phyloP scores from a whole-genome alignment of 2,797 vertebrate species.

The Gallinago stenura region DNA sequence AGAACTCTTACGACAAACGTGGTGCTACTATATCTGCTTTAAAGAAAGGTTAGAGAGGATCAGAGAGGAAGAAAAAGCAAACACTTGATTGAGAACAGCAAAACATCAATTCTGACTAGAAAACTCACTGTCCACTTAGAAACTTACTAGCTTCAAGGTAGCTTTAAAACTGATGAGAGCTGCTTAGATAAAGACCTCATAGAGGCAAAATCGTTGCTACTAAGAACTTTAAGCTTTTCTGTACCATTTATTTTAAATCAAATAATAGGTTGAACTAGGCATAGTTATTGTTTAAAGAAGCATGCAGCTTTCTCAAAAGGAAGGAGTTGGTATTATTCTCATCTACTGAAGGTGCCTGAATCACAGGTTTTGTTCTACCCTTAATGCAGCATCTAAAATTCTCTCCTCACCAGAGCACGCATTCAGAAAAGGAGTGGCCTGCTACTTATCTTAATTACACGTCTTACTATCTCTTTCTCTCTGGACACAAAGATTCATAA shows the following conservation, averaged over 20 bases:
- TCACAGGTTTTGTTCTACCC: conserved; percentile 24
- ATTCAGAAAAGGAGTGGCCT: conserved; percentile 18
- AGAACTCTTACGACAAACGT: background rate
- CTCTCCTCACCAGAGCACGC: background rate
- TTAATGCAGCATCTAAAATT: background rate
- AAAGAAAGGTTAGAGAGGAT: background rate
- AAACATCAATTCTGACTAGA: background rate
- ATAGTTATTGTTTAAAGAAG: conserved; percentile 35
- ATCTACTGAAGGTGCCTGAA: conserved; percentile 21
- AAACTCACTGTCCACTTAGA: background rate
- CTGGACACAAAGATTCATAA: conserved; percentile 43
- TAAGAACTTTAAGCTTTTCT: background rate
- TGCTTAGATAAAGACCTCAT: background rate
- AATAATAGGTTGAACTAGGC: background rate
- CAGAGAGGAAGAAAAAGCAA: background rate
- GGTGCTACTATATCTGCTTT: background rate
- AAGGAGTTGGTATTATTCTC: background rate
- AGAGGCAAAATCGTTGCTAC: background rate
- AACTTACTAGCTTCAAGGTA: background rate
- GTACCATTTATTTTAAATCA: background rate
- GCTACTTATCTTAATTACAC: conserved; percentile 53
- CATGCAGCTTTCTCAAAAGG: background rate
- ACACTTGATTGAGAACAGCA: background rate
- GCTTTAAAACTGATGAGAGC: background rate
- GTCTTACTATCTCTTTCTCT: conserved; percentile 43